These are phyloP conservation scores for Phrynocephalus versicolor DNA, from an alignment of 2,113 vertebrate species.

Conservation along the genomic window DNA sequence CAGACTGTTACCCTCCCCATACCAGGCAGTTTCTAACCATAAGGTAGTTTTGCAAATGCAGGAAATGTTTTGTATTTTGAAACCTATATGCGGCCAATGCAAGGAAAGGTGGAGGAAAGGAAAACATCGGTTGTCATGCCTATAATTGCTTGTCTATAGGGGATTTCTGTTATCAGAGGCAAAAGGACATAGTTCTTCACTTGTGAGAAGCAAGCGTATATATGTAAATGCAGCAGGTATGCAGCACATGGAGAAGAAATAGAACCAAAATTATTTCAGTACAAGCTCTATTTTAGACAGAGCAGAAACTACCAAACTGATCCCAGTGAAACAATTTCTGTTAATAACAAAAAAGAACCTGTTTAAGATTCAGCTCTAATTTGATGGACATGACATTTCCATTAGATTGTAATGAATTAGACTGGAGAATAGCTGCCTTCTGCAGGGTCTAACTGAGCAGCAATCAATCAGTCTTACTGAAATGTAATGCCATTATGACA, in stretches of 20 bases:
- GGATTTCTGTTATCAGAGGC: conserved; percentile 47
- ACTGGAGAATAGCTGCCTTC: conserved; percentile 45
- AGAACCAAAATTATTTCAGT: conserved; percentile 1
- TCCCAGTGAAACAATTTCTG: conserved; percentile 32
- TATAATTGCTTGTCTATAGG: conserved; percentile 43
- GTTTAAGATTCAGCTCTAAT: conserved; percentile 56
- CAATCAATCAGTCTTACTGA: conserved; percentile 55
- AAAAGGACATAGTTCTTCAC: conserved; percentile 41
- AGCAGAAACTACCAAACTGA: not conserved
- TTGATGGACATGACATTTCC: conserved; percentile 59
- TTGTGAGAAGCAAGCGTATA: conserved; percentile 30
- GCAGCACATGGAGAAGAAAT: not conserved
- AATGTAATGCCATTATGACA: conserved; percentile 56
- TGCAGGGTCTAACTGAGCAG: conserved; percentile 53
- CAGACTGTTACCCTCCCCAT: not conserved
- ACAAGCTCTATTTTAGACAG: not conserved
- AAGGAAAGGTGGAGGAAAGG: conserved; percentile 9
- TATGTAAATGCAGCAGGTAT: not conserved
- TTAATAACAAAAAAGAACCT: conserved; percentile 56
- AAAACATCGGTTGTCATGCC: conserved; percentile 26
- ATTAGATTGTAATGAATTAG: conserved; percentile 61
- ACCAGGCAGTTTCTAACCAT: not conserved
- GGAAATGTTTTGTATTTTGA: not conserved
- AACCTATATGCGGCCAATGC: not conserved
- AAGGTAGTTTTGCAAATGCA: conserved; percentile 3